These are phyloP conservation scores for Hylomyscus alleni DNA, from an alignment of 2,797 vertebrate species.

Conservation along the genomic window DNA sequence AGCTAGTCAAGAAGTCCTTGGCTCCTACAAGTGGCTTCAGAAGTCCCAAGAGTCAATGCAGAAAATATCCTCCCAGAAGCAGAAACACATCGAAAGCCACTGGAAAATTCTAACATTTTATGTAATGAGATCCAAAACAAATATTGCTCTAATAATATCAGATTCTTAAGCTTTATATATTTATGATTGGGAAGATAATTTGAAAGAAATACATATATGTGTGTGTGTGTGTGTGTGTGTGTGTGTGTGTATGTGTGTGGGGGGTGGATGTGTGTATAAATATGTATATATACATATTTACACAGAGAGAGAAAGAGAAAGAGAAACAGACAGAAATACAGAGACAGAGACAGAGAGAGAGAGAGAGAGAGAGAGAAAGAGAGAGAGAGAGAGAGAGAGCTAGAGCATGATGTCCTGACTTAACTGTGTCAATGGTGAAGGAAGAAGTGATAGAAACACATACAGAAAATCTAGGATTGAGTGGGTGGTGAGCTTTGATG, in stretches of 20 bases:
- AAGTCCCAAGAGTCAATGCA: neutral
- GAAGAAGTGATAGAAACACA: neutral
- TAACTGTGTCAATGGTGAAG: neutral
- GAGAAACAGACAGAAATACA: neutral
- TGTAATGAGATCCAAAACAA: neutral
- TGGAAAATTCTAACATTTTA: neutral
- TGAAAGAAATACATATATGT: too few relatives aligned
- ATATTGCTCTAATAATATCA: neutral
- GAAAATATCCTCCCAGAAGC: neutral
- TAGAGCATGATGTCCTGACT: neutral
- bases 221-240: too few relatives aligned
- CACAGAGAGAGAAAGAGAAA: neutral
- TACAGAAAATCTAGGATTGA: neutral
- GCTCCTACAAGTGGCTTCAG: neutral
- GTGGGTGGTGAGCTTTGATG: neutral
- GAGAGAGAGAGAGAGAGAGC: neutral
- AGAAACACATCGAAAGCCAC: neutral
- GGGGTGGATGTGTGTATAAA: too few relatives aligned
- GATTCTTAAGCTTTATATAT: neutral
- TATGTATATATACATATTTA: too few relatives aligned
- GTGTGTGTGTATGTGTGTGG: too few relatives aligned
- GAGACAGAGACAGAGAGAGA: neutral
- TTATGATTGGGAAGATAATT: neutral
- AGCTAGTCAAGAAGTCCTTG: conserved; percentile 32
- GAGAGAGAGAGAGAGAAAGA: neutral